These are phyloP conservation scores for Congeria kusceri DNA, from an alignment of 2,888 invertebrate species.

Conservation along the genomic window DNA sequence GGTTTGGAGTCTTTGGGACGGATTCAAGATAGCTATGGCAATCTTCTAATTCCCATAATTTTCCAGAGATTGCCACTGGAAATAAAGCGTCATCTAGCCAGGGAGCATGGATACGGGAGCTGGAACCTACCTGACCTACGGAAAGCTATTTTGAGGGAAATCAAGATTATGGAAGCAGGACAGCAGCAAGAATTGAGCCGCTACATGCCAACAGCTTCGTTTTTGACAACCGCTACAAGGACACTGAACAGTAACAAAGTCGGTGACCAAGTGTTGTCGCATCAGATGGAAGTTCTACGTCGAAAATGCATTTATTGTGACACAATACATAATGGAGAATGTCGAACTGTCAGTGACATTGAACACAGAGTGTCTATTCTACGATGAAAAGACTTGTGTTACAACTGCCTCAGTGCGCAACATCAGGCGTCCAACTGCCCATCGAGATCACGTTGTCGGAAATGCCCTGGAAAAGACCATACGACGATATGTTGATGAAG, in stretches of 20 bases:
- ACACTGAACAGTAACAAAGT: background rate
- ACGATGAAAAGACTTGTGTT: background rate
- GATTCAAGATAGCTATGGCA: background rate
- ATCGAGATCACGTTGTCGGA: background rate
- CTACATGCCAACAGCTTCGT: background rate
- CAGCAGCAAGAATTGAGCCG: background rate
- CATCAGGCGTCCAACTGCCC: background rate
- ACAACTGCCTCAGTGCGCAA: background rate
- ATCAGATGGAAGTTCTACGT: background rate
- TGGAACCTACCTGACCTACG: background rate
- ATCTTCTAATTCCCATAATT: background rate
- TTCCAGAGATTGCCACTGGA: background rate
- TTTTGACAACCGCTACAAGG: background rate
- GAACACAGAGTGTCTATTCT: background rate
- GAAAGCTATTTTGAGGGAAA: background rate
- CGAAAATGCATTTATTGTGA: background rate
- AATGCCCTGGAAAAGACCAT: background rate
- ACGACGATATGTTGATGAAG: background rate
- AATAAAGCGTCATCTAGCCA: background rate
- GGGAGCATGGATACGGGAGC: too few relatives aligned
- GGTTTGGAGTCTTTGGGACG: background rate
- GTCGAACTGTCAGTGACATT: background rate
- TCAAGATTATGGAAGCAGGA: background rate
- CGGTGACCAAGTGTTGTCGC: background rate
- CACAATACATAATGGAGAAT: background rate